Evolutionary conservation across 2,113 vertebrate species (phyloP).

Genomic region (Axis porcinus): DNA sequence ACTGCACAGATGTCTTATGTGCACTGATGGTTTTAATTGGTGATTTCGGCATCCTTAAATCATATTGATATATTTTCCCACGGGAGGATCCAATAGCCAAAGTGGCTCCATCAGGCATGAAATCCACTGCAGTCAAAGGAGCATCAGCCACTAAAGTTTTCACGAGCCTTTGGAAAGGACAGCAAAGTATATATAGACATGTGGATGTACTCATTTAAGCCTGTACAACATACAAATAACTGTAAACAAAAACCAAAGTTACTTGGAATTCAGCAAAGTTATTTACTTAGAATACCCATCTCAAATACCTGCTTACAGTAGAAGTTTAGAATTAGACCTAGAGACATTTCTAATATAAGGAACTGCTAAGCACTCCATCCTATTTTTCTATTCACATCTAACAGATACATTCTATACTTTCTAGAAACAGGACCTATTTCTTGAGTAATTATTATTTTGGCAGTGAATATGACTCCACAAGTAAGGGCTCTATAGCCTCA

Average conservation of each 20-base stretch:
- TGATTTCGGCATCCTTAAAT: constrained; percentile 92
- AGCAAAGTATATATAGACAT: background rate
- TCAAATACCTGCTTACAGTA: constrained; percentile 13
- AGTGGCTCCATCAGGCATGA: constrained; percentile 92
- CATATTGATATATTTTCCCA: constrained; percentile 94
- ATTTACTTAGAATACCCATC: background rate
- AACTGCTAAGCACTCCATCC: background rate
- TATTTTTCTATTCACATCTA: background rate
- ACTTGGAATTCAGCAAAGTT: background rate
- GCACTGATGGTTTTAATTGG: constrained; percentile 88
- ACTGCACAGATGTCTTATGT: constrained; percentile 96
- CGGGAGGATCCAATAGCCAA: constrained; percentile 93
- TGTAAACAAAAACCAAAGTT: background rate
- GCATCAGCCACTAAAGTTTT: constrained; percentile 89
- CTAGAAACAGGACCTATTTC: background rate
- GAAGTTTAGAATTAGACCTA: background rate
- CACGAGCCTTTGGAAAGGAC: constrained; percentile 78
- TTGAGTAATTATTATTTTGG: background rate
- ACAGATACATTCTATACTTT: background rate
- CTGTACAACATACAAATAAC: background rate
- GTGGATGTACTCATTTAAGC: background rate
- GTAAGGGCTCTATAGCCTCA: background rate
- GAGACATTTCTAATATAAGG: background rate
- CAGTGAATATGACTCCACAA: background rate
- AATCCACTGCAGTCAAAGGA: constrained; percentile 94